These are phyloP conservation scores for Tribolium freemani DNA, from an alignment of 2,888 invertebrate species.

Conservation along the genomic window DNA sequence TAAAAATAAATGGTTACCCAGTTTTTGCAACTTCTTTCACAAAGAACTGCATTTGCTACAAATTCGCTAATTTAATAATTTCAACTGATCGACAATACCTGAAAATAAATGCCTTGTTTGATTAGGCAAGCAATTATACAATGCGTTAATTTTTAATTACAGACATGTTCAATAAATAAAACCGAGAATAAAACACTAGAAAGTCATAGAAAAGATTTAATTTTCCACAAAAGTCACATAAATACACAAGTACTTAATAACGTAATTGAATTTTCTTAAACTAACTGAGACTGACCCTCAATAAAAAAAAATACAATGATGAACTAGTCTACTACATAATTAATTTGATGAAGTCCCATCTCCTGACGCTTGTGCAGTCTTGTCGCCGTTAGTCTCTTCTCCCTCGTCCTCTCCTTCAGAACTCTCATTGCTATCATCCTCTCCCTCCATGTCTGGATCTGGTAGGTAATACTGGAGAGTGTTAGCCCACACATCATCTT, in stretches of 20 bases:
- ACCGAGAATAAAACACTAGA: too few relatives aligned
- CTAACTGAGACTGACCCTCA: neutral
- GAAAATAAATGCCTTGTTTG: too few relatives aligned
- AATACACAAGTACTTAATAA: neutral
- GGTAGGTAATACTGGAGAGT: constrained; percentile 87
- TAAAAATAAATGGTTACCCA: too few relatives aligned
- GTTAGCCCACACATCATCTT: constrained; percentile 92
- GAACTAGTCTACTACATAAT: constrained; percentile 3
- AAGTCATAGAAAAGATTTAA: neutral
- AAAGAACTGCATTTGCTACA: too few relatives aligned
- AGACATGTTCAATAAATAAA: too few relatives aligned
- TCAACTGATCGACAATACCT: too few relatives aligned
- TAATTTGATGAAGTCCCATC: constrained; percentile 42
- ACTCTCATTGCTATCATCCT: constrained; percentile 68
- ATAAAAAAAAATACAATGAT: neutral
- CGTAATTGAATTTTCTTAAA: neutral
- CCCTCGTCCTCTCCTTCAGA: constrained; percentile 54
- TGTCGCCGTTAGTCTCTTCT: constrained; percentile 45
- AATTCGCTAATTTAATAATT: too few relatives aligned
- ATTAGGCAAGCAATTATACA: too few relatives aligned
- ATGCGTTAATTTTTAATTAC: too few relatives aligned
- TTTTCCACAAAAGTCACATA: neutral
- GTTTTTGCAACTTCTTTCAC: too few relatives aligned
- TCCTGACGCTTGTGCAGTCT: constrained; percentile 36
- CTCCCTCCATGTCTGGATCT: constrained; percentile 77